Conservation (phyloP, 35 echinoderm and acorn worm genomes). For the Ophioderma brevispina region DNA sequence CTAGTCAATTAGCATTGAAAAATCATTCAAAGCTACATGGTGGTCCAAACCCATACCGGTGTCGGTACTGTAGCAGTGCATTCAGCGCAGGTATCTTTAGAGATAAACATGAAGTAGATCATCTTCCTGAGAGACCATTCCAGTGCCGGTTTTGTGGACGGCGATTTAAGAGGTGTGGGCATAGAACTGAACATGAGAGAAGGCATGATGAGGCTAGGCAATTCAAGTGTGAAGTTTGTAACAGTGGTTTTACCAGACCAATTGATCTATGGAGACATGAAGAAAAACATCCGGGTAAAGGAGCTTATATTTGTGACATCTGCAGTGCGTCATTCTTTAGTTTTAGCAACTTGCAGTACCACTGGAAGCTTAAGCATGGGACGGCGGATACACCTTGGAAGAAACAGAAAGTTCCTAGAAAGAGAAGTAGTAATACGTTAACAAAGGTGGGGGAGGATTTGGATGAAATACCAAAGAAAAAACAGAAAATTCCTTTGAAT, state of each 20-base stretch:
- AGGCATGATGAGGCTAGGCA: neutral
- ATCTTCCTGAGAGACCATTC: neutral
- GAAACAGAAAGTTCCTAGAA: neutral
- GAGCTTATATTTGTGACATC: neutral
- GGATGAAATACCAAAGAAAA: neutral
- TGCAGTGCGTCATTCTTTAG: neutral
- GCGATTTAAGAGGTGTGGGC: neutral
- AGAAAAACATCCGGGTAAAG: neutral
- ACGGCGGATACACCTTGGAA: neutral
- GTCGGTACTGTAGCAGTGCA: neutral
- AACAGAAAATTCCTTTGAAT: neutral
- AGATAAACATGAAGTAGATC: neutral
- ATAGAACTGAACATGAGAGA: neutral
- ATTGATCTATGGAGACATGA: neutral
- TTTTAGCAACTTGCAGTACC: neutral
- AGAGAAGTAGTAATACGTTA: neutral
- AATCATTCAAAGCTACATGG: neutral
- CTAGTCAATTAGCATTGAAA: neutral
- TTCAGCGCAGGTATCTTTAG: neutral
- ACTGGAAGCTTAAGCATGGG: neutral
- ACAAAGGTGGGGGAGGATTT: too few relatives aligned
- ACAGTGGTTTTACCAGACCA: neutral
- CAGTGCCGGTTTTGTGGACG: neutral
- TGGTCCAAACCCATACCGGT: neutral
- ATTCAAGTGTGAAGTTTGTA: neutral